These are phyloP conservation scores for Maniola hyperantus DNA, from an alignment of 2,888 invertebrate genomes.

Conservation along the genomic window DNA sequence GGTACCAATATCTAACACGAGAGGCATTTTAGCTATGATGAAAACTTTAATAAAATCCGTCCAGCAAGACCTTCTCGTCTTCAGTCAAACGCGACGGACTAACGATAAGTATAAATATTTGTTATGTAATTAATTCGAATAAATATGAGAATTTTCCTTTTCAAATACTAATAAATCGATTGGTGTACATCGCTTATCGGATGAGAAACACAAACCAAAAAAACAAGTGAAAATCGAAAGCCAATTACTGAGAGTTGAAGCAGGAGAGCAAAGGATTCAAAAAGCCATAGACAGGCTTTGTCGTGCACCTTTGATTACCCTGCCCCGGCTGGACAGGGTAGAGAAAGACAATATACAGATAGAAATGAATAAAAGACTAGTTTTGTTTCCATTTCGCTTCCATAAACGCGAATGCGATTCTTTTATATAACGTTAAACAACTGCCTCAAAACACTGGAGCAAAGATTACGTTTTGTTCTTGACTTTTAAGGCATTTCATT, in stretches of 20 bases:
- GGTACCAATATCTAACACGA: no score
- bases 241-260: conserved; percentile 74
- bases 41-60: no score
- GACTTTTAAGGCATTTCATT: conserved; percentile 28
- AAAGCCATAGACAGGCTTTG: conserved; percentile 73
- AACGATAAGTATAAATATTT: conserved; percentile 1
- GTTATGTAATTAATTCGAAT: no score
- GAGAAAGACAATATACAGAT: conserved; percentile 51
- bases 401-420: conserved; percentile 41
- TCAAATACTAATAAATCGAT: no score
- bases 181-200: conserved; percentile 20
- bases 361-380: conserved; percentile 53
- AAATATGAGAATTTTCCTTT: no score
- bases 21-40: no score
- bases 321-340: conserved; percentile 47
- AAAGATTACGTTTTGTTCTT: conserved; percentile 40
- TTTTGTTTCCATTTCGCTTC: conserved; percentile 47
- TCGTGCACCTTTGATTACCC: conserved; percentile 78
- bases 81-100: neutral
- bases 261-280: conserved; percentile 67
- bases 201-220: conserved; percentile 19
- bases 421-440: conserved; percentile 42
- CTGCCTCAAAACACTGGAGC: conserved; percentile 32
- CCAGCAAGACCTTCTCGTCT: no score
- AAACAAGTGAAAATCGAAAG: conserved; percentile 63